phyloP scores from a whole-genome alignment of 2,888 invertebrate species.

The Odontocolon sp. region DNA sequence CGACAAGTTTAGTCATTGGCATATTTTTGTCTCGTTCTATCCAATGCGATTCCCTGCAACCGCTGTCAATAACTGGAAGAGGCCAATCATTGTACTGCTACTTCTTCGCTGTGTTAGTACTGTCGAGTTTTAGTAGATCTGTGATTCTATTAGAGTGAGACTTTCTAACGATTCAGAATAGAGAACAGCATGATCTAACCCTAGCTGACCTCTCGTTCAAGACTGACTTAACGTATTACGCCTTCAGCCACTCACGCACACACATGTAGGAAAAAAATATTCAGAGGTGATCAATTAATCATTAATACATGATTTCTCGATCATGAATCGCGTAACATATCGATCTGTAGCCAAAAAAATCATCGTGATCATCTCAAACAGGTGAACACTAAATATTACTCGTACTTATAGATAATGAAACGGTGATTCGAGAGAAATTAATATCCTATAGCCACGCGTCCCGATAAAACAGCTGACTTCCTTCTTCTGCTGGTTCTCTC shows the following conservation, averaged over 20 bases:
- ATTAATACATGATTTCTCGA: conserved; percentile 65
- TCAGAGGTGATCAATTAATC: conserved; percentile 73
- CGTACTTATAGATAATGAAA: not conserved
- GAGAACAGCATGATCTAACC: conserved; percentile 73
- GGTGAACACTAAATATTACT: conserved; percentile 25
- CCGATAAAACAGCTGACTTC: conserved; percentile 19
- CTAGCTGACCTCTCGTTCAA: conserved; percentile 67
- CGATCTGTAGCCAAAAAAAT: conserved; percentile 4
- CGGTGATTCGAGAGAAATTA: conserved; percentile 25
- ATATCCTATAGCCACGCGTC: conserved; percentile 28
- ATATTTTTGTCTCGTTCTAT: too few relatives aligned
- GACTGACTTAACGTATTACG: conserved; percentile 57
- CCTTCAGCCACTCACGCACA: conserved; percentile 60
- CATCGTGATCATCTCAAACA: not conserved
- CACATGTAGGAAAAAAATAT: conserved; percentile 8
- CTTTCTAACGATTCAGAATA: conserved; percentile 78
- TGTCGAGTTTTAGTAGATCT: too few relatives aligned
- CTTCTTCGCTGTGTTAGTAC: too few relatives aligned
- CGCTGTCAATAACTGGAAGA: too few relatives aligned
- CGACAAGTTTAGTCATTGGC: too few relatives aligned
- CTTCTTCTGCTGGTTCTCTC: conserved; percentile 22
- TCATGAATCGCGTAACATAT: not conserved
- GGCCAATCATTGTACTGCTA: too few relatives aligned
- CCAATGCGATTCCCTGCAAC: too few relatives aligned
- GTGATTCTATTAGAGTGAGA: conserved; percentile 63